phyloP scores from a whole-genome alignment of 2,888 invertebrate genomes.

The Dryadula phaetusa region DNA sequence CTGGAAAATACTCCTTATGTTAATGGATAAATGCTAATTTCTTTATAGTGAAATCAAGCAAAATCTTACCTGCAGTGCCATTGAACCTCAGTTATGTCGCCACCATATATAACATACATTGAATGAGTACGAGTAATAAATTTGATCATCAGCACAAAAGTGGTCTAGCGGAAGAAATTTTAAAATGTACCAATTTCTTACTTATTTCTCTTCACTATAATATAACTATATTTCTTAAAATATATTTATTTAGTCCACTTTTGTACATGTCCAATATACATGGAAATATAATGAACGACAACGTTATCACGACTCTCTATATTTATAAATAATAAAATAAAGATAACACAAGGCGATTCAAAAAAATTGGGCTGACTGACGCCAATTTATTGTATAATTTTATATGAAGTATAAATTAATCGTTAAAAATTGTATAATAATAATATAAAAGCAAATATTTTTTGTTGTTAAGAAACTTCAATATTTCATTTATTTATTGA shows the following conservation, averaged over 20 bases:
- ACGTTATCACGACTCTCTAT: constrained; percentile 16
- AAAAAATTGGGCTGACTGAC: constrained; percentile 10
- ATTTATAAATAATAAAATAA: constrained; percentile 21
- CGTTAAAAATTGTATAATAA: not conserved
- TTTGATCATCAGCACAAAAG: not conserved
- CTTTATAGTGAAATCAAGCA: constrained; percentile 14
- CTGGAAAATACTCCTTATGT: not conserved
- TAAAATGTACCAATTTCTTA: too few relatives aligned
- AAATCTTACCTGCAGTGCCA: constrained; percentile 37
- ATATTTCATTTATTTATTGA: too few relatives aligned
- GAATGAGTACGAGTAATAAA: constrained; percentile 18
- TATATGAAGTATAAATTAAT: not conserved
- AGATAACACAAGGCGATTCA: constrained; percentile 1
- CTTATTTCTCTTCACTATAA: too few relatives aligned
- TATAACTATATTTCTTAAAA: not conserved
- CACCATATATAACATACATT: constrained; percentile 39
- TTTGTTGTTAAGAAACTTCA: not conserved
- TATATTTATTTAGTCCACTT: constrained; percentile 7
- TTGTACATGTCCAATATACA: not conserved
- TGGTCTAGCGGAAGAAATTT: not conserved
- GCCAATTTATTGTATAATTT: not conserved
- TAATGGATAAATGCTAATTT: constrained; percentile 9
- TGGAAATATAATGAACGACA: constrained; percentile 7
- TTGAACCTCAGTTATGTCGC: constrained; percentile 28
- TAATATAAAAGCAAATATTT: not conserved